Conservation (phyloP, 2,113 vertebrate genomes). For the Tragulus kanchil region DNA sequence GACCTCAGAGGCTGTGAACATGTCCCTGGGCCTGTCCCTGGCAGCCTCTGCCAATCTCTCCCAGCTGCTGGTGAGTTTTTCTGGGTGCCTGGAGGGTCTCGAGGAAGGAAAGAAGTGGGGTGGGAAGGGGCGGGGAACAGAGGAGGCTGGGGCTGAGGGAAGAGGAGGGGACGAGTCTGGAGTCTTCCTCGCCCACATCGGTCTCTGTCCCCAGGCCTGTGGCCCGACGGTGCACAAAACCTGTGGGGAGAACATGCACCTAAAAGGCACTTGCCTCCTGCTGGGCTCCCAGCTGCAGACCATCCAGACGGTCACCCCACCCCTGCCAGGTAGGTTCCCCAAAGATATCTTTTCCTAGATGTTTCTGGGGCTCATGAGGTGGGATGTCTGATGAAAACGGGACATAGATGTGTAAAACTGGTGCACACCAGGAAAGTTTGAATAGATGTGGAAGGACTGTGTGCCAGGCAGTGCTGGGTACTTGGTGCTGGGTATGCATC, state of each 20-base stretch:
- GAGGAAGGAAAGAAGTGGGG: background rate
- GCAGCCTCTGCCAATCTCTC: background rate
- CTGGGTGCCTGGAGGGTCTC: background rate
- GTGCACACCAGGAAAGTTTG: background rate
- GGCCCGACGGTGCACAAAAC: constrained; percentile 86
- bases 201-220: constrained; percentile 83
- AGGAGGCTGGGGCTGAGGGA: background rate
- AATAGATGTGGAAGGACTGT: background rate
- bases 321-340: constrained; percentile 72
- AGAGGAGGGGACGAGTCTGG: too few relatives aligned
- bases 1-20: constrained; percentile 56
- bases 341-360: background rate
- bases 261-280: constrained; percentile 86
- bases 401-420: background rate
- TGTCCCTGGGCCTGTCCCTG: constrained; percentile 79
- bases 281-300: constrained; percentile 86
- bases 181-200: background rate
- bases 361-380: background rate
- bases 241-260: constrained; percentile 86
- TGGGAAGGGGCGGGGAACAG: background rate
- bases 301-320: background rate
- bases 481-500: background rate
- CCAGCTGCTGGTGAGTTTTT: constrained; percentile 74
- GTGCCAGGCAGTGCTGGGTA: background rate
- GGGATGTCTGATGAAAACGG: background rate